A percentile compares a stretch with the other conserved stretches of the same genome.
phyloP scores from a whole-genome alignment of 2,113 vertebrate genomes.

The Sceloporus undulatus region DNA sequence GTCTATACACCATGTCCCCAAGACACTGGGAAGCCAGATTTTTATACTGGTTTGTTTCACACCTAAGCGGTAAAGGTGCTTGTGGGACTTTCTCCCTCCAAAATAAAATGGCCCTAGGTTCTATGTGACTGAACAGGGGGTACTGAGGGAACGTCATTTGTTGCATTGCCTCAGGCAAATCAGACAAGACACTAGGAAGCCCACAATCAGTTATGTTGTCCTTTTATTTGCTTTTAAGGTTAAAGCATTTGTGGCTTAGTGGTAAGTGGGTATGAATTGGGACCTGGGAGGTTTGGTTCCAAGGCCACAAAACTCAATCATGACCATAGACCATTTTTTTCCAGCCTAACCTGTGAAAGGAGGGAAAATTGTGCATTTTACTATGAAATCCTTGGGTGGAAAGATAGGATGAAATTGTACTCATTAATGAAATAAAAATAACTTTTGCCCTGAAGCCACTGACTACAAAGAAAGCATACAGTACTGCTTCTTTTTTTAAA shows the following conservation, averaged over 20 bases:
- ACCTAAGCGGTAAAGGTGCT: too few relatives aligned
- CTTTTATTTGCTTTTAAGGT: neutral
- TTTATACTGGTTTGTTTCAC: too few relatives aligned
- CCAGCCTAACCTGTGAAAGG: neutral
- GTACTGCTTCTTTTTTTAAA: neutral
- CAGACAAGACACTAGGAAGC: neutral
- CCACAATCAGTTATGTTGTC: neutral
- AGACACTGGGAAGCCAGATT: too few relatives aligned
- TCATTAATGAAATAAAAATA: slow-evolving; percentile 19
- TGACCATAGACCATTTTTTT: neutral
- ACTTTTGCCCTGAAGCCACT: neutral
- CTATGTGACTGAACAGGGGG: neutral
- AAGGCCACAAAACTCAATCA: neutral
- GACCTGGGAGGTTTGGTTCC: neutral
- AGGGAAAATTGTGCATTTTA: neutral
- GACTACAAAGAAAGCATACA: neutral
- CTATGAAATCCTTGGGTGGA: neutral
- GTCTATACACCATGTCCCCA: too few relatives aligned
- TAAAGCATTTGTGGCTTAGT: neutral
- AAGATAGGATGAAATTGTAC: neutral
- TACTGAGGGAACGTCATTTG: neutral
- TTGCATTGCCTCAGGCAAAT: neutral
- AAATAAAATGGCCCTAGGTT: too few relatives aligned
- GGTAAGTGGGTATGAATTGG: neutral
- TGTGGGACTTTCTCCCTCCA: too few relatives aligned